These are phyloP conservation scores for Macrostomum cliftonense DNA, from an alignment of 2,888 invertebrate species.

Conservation along the genomic window DNA sequence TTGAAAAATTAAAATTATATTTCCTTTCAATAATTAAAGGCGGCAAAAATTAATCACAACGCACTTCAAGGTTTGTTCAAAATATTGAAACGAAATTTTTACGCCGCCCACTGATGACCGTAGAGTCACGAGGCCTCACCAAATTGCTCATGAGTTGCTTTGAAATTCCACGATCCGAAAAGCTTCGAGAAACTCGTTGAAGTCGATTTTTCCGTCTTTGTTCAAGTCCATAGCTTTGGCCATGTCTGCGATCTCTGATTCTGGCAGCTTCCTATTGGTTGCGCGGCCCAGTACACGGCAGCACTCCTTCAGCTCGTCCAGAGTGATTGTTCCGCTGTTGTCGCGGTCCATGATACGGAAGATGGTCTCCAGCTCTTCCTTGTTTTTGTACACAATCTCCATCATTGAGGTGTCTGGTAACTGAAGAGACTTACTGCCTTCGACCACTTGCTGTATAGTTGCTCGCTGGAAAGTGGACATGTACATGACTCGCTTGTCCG, in stretches of 20 bases:
- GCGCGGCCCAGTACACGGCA: conserved; percentile 50
- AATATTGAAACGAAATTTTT: no score
- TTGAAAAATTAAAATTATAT: no score
- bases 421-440: no score
- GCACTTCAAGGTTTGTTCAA: no score
- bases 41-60: no score
- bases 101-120: no score
- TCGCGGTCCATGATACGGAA: conserved; percentile 82
- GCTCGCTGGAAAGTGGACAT: conserved; percentile 36
- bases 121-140: no score
- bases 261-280: conserved; percentile 53
- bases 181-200: no score
- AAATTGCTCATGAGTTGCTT: no score
- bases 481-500: conserved; percentile 51
- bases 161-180: conserved; percentile 42
- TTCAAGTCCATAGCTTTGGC: conserved; percentile 58
- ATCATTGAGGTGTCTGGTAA: conserved; percentile 45
- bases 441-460: no score
- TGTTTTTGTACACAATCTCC: conserved; percentile 72
- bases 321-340: conserved; percentile 45
- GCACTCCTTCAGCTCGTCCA: no score
- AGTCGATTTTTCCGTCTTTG: conserved; percentile 71
- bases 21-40: no score
- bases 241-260: conserved; percentile 53
- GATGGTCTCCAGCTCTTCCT: conserved; percentile 68